Conservation (phyloP, 2,113 vertebrate species). For the Brachyistius frenatus region DNA sequence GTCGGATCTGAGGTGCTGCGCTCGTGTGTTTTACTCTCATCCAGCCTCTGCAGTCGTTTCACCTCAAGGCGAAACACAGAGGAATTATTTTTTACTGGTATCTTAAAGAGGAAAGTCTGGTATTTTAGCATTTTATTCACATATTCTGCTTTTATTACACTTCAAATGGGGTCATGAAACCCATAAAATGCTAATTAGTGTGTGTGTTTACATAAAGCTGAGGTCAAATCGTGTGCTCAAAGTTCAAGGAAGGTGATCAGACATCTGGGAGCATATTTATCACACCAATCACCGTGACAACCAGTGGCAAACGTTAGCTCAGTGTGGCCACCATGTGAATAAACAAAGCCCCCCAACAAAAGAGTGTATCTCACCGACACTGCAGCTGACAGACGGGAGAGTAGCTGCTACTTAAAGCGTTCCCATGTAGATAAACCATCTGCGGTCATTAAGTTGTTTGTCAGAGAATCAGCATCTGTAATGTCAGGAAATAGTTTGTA, state of each 20-base stretch:
- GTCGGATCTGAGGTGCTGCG: conserved; percentile 36
- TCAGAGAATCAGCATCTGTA: conserved; percentile 52
- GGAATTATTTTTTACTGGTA: background rate
- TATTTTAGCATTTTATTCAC: conserved; percentile 2
- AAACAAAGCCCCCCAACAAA: conserved; percentile 58
- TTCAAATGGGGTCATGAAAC: conserved; percentile 26
- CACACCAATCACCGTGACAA: conserved; percentile 59
- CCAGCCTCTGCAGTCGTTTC: conserved; percentile 1
- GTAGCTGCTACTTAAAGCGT: conserved; percentile 4
- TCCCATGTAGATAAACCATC: conserved; percentile 44
- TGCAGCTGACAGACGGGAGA: background rate
- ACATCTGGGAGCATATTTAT: conserved; percentile 72
- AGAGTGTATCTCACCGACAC: conserved; percentile 27
- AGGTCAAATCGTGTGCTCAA: conserved; percentile 67
- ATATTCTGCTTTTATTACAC: conserved; percentile 16
- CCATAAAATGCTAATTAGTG: conserved; percentile 69
- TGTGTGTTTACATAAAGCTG: conserved; percentile 67
- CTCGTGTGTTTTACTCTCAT: conserved; percentile 20
- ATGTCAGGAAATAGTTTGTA: conserved; percentile 59
- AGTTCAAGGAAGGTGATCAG: conserved; percentile 59
- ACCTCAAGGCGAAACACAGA: background rate
- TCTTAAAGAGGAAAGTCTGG: background rate
- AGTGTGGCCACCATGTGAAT: conserved; percentile 64
- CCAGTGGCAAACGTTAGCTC: conserved; percentile 49
- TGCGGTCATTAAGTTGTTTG: conserved; percentile 60